Evolutionary conservation across 2,113 vertebrate species (phyloP).

Genomic region (Triplophysa tibetana): DNA sequence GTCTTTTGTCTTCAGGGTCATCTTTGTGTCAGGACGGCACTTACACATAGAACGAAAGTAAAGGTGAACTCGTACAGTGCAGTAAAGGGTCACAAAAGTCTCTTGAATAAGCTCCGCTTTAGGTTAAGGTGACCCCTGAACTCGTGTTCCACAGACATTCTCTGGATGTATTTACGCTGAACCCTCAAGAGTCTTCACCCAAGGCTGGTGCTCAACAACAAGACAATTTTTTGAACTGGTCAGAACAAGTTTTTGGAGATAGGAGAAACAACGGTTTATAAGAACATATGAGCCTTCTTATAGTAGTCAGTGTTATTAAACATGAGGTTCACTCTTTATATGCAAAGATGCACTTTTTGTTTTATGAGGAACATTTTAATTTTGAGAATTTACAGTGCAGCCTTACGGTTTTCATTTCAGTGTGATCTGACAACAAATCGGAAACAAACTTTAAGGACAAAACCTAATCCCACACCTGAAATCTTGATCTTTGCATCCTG

Average conservation of each 20-base stretch:
- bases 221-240: neutral
- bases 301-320: too few relatives aligned
- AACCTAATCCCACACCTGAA: conserved; percentile 57
- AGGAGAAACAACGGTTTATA: neutral
- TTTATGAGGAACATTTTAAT: too few relatives aligned
- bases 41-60: neutral
- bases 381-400: too few relatives aligned
- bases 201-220: neutral
- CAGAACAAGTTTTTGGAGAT: neutral
- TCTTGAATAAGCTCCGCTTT: neutral
- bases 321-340: too few relatives aligned
- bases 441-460: conserved; percentile 24
- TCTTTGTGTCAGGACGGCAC: conserved; percentile 13
- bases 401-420: too few relatives aligned
- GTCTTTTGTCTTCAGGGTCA: conserved; percentile 29
- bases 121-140: neutral
- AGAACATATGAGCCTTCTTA: too few relatives aligned
- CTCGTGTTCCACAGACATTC: conserved; percentile 1
- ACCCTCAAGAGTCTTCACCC: neutral
- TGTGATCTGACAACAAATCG: too few relatives aligned
- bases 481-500: neutral
- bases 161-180: neutral
- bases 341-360: too few relatives aligned
- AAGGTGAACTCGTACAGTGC: neutral
- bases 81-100: conserved; percentile 12